Percentiles rank a stretch among this genome's conserved stretches.
phyloP scores from a whole-genome alignment of 2,113 vertebrate genomes.

The Plecturocebus donacophilus region DNA sequence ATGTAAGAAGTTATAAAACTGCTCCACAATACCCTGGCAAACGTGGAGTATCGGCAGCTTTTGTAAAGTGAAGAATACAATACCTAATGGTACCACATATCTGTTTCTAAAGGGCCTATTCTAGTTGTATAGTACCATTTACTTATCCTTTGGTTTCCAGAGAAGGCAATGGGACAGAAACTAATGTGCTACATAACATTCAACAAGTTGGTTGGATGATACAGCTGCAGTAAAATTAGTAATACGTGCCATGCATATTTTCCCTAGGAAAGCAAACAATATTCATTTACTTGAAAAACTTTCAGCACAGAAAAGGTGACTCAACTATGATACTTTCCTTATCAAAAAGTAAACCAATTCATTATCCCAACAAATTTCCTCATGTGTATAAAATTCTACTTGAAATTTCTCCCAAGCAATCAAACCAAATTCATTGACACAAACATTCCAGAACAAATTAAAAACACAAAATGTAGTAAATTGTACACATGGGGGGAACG shows the following conservation, averaged over 20 bases:
- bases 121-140: not conserved
- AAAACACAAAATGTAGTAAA: slow-evolving; percentile 31
- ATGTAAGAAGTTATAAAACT: not conserved
- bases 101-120: not conserved
- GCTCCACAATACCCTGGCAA: not conserved
- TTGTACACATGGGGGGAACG: not conserved
- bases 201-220: slow-evolving; percentile 35
- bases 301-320: slow-evolving; percentile 34
- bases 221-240: slow-evolving; percentile 61
- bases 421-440: slow-evolving; percentile 50
- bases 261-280: slow-evolving; percentile 50
- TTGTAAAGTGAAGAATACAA: not conserved
- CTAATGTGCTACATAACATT: not conserved
- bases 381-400: not conserved
- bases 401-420: slow-evolving; percentile 40
- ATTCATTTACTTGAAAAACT: slow-evolving; percentile 37
- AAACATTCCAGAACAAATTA: slow-evolving; percentile 60
- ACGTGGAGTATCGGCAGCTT: not conserved
- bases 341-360: slow-evolving; percentile 33
- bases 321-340: slow-evolving; percentile 14
- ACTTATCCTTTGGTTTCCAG: not conserved
- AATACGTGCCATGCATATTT: slow-evolving; percentile 62
- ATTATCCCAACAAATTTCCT: slow-evolving; percentile 26
- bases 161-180: not conserved
- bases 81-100: not conserved